Base-by-base conservation (phyloP, 2,113 vertebrate genomes). In the Phyllostomus hastatus region DNA sequence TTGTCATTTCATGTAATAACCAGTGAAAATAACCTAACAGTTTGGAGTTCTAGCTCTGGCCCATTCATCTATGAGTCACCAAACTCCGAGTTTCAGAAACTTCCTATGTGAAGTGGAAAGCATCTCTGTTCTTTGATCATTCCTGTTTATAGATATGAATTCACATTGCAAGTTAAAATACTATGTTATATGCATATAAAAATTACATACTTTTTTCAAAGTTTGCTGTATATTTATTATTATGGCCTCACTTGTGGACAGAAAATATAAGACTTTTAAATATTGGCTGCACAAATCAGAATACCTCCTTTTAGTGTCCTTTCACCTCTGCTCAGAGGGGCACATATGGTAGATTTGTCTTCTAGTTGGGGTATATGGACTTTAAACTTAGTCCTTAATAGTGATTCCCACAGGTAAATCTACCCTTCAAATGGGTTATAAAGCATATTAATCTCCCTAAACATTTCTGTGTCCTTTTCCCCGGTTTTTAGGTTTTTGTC, bases 401-500 rank as follows among this genome's bases (percentile, higher is more conserved):
- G 33, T 86, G 33, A 94, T 94, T 91, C 19, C 28, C 16, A 64
- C 10, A 89, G 46, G n/a, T 70, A 69, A 54, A 69, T 86, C 17
- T 90, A 15, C n/a, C 64, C 41, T 70, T 15, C 61, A 43, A 46
- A 52, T 64, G 41, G 35, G 15, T 33, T 12, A 38, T 64, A 75
- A 46, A 10, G 46, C 87, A 28, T 67, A 14, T 46, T n/a, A 48
- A 84, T 19, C 28, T 82, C 33, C 87, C 54, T 94, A 64, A 95
- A 64, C 28, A 43, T 84, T 84, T 75, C 14, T 87, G 19, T 91
- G 31, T 73, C 61, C 48, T 88, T 95, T 88, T 92, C 94, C 41
- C 86, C 67, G 43, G 48, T 84, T 97, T 97, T 69, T 98, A 99
- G 99, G 99, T 82, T 99, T 99, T 99, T 99, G 99, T 98, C 99